These are phyloP conservation scores for Mycteria americana DNA, from an alignment of 2,797 vertebrate genomes.

Conservation along the genomic window DNA sequence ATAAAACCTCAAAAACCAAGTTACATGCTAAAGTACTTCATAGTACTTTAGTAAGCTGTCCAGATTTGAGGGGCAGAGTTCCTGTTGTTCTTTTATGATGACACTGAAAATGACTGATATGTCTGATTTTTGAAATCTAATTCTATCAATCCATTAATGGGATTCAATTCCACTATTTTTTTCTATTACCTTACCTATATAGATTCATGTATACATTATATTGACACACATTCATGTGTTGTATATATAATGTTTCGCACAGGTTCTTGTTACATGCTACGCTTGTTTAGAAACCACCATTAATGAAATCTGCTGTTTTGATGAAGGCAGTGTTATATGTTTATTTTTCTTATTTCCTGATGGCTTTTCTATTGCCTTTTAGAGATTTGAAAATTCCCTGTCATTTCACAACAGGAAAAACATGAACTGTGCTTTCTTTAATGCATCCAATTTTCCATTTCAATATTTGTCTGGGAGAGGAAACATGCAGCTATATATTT, in stretches of 20 bases:
- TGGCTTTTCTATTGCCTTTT: neutral
- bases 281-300: neutral
- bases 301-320: neutral
- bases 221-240: neutral
- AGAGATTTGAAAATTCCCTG: neutral
- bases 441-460: neutral
- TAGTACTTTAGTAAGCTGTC: neutral
- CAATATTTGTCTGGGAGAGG: neutral
- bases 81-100: neutral
- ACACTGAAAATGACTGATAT: neutral
- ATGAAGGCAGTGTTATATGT: fast-evolving
- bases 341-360: neutral
- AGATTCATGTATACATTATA: neutral
- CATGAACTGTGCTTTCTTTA: neutral
- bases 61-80: neutral
- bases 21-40: neutral
- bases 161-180: neutral
- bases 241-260: neutral
- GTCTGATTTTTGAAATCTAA: neutral
- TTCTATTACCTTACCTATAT: neutral
- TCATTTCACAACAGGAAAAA: neutral
- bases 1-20: neutral
- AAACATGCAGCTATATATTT: neutral
- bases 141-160: neutral
- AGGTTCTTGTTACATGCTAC: fast-evolving